Evolutionary conservation across 2,113 vertebrate genomes (phyloP).

Genomic region (Melanotaenia duboulayi): DNA sequence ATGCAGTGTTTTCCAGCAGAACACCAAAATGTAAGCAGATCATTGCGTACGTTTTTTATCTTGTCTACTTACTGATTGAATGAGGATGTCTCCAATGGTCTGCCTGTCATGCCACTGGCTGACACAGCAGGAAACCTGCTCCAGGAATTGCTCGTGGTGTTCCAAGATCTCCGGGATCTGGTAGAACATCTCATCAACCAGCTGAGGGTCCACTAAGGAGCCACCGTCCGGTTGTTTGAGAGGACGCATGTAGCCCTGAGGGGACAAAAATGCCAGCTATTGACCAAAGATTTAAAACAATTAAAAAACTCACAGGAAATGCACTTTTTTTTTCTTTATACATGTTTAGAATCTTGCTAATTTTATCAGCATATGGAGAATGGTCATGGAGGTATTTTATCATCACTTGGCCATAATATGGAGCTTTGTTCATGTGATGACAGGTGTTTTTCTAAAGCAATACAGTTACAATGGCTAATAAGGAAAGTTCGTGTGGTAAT

Average conservation of each 20-base stretch:
- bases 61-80: conserved; percentile 89
- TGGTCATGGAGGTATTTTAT: background rate
- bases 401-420: background rate
- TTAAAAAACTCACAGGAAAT: background rate
- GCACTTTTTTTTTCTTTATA: background rate
- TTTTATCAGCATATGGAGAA: background rate
- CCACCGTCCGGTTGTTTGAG: conserved; percentile 94
- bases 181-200: conserved; percentile 98
- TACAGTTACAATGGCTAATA: background rate
- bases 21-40: no score
- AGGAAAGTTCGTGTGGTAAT: background rate
- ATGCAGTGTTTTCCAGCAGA: no score
- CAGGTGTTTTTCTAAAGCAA: background rate
- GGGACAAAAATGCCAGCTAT: background rate
- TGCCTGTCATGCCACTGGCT: conserved; percentile 95
- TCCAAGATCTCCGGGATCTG: conserved; percentile 98
- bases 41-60: no score
- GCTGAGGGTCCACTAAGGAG: conserved; percentile 89
- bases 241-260: conserved; percentile 96
- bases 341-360: no score
- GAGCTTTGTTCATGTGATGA: background rate
- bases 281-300: background rate
- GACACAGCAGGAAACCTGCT: conserved; percentile 90
- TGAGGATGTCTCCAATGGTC: conserved; percentile 93
- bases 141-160: conserved; percentile 96